Percentiles rank a stretch among this genome's conserved stretches.
These are phyloP conservation scores for Pygoscelis antarcticus DNA, from an alignment of 2,113 vertebrate species.

Conservation along the genomic window DNA sequence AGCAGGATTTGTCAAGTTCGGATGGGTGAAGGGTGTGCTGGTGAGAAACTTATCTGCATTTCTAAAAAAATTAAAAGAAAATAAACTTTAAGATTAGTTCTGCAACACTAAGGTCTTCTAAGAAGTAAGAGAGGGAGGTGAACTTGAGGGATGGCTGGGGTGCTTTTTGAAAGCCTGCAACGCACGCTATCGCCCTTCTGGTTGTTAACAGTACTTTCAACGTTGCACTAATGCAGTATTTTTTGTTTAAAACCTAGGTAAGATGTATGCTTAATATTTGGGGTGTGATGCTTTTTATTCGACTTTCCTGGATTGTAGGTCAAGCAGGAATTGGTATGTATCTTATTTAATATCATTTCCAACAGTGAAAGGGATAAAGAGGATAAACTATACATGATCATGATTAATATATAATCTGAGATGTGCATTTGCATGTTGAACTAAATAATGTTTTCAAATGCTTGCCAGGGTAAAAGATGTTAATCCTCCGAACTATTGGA, in stretches of 20 bases:
- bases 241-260: conserved; percentile 79
- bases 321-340: conserved; percentile 94
- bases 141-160: neutral
- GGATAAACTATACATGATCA: conserved; percentile 25
- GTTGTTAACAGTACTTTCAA: neutral
- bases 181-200: neutral
- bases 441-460: conserved; percentile 41
- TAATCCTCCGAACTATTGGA: conserved; percentile 61
- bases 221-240: neutral
- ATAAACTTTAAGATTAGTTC: neutral
- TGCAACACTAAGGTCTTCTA: neutral
- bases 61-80: neutral
- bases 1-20: conserved; percentile 86
- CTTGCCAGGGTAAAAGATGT: conserved; percentile 50
- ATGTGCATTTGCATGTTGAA: conserved; percentile 60
- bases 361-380: conserved; percentile 37
- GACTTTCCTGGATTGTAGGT: conserved; percentile 97
- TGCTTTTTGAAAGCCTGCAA: neutral
- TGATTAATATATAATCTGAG: conserved; percentile 63
- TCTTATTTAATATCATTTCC: conserved; percentile 5
- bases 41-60: conserved; percentile 75
- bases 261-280: conserved; percentile 99
- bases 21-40: conserved; percentile 98
- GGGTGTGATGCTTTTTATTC: conserved; percentile 99
- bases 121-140: neutral